phyloP scores from a whole-genome alignment of 2,888 invertebrate genomes.

The Apamea anceps region DNA sequence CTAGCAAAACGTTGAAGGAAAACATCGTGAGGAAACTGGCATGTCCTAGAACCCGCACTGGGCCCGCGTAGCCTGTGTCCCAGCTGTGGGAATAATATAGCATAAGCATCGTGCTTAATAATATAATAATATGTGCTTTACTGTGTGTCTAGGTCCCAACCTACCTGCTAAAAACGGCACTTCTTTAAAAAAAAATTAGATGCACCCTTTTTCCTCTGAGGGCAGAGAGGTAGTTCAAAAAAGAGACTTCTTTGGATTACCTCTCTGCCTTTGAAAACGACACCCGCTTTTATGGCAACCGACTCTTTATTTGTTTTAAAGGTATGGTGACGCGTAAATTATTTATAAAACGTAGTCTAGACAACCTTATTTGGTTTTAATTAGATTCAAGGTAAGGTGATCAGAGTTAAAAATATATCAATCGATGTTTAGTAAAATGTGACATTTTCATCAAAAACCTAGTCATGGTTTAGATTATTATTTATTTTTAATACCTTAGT shows the following conservation, averaged over 20 bases:
- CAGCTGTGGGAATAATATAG: too few relatives aligned
- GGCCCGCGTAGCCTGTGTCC: not conserved
- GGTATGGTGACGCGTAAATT: not conserved
- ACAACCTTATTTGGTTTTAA: constrained; percentile 7
- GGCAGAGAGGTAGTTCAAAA: constrained; percentile 1
- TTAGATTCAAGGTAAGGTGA: constrained; percentile 21
- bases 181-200: not conserved
- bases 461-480: not conserved
- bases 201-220: not conserved
- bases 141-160: too few relatives aligned
- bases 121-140: too few relatives aligned
- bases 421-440: not conserved
- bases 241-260: too few relatives aligned
- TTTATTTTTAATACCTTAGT: not conserved
- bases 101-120: too few relatives aligned
- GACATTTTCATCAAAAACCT: not conserved
- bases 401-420: not conserved
- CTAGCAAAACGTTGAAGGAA: too few relatives aligned
- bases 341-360: constrained; percentile 36
- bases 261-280: constrained; percentile 7
- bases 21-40: too few relatives aligned
- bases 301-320: not conserved
- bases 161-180: not conserved
- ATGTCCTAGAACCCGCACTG: not conserved
- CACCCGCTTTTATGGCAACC: not conserved